Evolutionary conservation across 2,797 vertebrate species (phyloP).

Genomic region (Acrossocheilus fasciatus): DNA sequence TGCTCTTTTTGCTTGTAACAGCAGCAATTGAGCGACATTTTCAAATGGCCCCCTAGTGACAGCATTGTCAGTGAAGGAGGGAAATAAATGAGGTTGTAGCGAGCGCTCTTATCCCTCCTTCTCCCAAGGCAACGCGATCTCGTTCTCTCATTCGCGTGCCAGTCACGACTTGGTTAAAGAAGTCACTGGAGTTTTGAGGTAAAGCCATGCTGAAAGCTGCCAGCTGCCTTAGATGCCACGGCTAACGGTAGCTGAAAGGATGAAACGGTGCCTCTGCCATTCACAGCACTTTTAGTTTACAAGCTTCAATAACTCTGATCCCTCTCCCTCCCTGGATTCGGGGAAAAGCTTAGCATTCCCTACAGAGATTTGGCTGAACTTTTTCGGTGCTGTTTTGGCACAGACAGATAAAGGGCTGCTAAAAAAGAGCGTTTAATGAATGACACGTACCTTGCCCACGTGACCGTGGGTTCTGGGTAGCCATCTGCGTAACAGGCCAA

Average conservation of each 20-base stretch:
- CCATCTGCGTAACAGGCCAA: slow-evolving; percentile 93
- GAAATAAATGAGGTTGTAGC: slow-evolving; percentile 66
- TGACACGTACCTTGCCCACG: slow-evolving; percentile 89
- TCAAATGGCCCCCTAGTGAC: slow-evolving; percentile 63
- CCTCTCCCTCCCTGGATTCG: slow-evolving; percentile 24
- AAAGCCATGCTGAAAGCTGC: slow-evolving; percentile 42
- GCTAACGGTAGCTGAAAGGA: slow-evolving; percentile 48
- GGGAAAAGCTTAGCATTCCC: slow-evolving; percentile 36
- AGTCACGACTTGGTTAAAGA: slow-evolving; percentile 38
- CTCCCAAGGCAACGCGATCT: slow-evolving; percentile 55
- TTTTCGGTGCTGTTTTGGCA: slow-evolving; percentile 27
- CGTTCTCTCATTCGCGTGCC: slow-evolving; percentile 31
- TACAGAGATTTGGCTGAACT: slow-evolving; percentile 31
- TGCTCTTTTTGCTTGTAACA: slow-evolving; percentile 54
- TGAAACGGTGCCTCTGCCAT: slow-evolving; percentile 49
- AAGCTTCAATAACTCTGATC: slow-evolving; percentile 47
- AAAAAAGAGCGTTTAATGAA: not conserved
- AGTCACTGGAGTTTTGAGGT: slow-evolving; percentile 48
- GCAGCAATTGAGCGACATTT: slow-evolving; percentile 52
- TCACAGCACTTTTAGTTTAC: slow-evolving; percentile 44
- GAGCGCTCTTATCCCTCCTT: slow-evolving; percentile 45
- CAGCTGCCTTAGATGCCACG: slow-evolving; percentile 29
- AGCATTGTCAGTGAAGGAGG: slow-evolving; percentile 58
- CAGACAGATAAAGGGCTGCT: not conserved
- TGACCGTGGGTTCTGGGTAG: slow-evolving; percentile 93